Evolutionary conservation across 2,888 invertebrate species (phyloP).

Genomic region (Ormyrus pomaceus): DNA sequence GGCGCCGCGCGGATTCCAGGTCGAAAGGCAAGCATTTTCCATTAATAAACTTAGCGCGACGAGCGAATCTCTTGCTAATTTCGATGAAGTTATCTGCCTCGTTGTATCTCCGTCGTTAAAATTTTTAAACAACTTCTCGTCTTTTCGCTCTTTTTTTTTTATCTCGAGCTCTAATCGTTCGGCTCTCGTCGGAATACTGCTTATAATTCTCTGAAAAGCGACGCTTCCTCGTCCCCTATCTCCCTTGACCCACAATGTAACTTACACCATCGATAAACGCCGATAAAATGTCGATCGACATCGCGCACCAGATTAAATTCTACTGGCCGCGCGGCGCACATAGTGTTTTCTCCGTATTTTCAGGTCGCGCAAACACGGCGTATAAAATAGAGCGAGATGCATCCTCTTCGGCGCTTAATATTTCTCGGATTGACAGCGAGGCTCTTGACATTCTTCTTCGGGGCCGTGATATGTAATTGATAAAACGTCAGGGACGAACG

Average conservation of each 20-base stretch:
- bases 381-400: neutral
- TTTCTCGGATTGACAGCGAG: constrained; percentile 26
- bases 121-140: neutral
- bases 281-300: constrained; percentile 17
- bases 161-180: too few relatives aligned
- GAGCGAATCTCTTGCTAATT: constrained; percentile 2
- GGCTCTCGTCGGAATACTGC: neutral
- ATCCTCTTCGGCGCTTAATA: neutral
- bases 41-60: too few relatives aligned
- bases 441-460: constrained; percentile 41
- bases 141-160: neutral
- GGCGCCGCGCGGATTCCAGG: neutral
- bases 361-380: constrained; percentile 25
- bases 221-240: neutral
- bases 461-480: constrained; percentile 33
- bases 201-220: neutral
- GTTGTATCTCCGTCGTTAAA: neutral
- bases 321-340: neutral
- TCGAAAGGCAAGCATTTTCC: too few relatives aligned
- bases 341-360: neutral
- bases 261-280: neutral
- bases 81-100: neutral
- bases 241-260: constrained; percentile 21
- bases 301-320: neutral
- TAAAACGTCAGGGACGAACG: constrained; percentile 42